Percentiles rank a stretch among this genome's conserved stretches.
Conservation (phyloP, 2,888 invertebrate species). For the Chymomyza amoena region DNA sequence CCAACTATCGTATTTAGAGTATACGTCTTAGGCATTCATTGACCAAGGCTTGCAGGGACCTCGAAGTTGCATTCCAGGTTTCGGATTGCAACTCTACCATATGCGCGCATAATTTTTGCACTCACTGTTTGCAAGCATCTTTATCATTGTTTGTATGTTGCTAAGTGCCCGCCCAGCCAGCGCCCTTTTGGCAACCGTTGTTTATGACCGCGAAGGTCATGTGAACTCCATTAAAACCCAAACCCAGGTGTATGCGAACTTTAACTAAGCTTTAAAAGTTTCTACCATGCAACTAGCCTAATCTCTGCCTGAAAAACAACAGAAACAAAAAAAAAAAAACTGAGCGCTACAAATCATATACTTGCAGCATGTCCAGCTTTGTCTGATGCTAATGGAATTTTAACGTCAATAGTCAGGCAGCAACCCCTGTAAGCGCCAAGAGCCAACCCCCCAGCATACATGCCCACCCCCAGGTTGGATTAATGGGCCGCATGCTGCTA, state of each 20-base stretch:
- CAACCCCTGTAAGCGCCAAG: not conserved
- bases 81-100: no score
- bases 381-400: conserved; percentile 69
- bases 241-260: not conserved
- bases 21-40: no score
- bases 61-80: no score
- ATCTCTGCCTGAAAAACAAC: not conserved
- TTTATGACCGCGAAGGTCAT: not conserved
- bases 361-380: conserved; percentile 7
- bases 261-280: not conserved
- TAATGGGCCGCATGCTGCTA: conserved; percentile 41
- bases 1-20: no score
- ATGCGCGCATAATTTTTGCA: no score
- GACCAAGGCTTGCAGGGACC: no score
- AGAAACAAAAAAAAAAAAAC: no score
- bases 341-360: conserved; percentile 53
- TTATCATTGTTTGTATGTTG: not conserved
- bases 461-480: conserved; percentile 11
- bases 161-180: not conserved
- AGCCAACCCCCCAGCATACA: not conserved
- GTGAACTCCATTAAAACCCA: not conserved
- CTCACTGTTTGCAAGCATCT: no score
- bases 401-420: conserved; percentile 44
- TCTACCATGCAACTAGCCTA: not conserved
- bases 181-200: not conserved